These are phyloP conservation scores for Pollenia amentaria DNA, from an alignment of 2,888 invertebrate genomes.

Conservation along the genomic window DNA sequence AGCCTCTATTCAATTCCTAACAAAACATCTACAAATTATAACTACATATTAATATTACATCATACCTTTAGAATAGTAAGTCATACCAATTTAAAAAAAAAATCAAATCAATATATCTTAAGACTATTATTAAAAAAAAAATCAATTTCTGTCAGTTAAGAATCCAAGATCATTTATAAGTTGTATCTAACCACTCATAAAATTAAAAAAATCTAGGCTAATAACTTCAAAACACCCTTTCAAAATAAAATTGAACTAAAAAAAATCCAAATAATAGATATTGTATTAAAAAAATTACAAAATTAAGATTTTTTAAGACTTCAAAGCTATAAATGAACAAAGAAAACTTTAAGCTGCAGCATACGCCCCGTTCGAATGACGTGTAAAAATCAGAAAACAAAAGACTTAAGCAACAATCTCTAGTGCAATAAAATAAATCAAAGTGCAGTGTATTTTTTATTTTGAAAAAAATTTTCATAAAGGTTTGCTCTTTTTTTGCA, in stretches of 20 bases:
- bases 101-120: constrained; percentile 8
- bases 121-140: constrained; percentile 14
- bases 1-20: no score
- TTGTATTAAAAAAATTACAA: constrained; percentile 16
- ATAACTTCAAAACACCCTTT: constrained; percentile 24
- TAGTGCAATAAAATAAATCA: constrained; percentile 22
- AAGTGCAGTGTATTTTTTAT: not conserved
- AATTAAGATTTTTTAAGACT: constrained; percentile 14
- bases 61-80: constrained; percentile 19
- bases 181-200: constrained; percentile 7
- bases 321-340: constrained; percentile 30
- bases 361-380: constrained; percentile 12
- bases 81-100: not conserved
- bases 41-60: not conserved
- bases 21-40: no score
- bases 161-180: constrained; percentile 9
- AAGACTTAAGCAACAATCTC: constrained; percentile 68
- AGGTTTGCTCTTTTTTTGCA: constrained; percentile 40
- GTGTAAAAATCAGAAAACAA: constrained; percentile 38
- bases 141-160: not conserved
- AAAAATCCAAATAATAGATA: not conserved
- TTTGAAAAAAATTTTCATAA: not conserved
- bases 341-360: constrained; percentile 1
- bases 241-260: constrained; percentile 23
- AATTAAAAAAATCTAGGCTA: constrained; percentile 11